These are phyloP conservation scores for Cranoglanis bouderius DNA, from an alignment of 2,113 vertebrate genomes.

Conservation along the genomic window DNA sequence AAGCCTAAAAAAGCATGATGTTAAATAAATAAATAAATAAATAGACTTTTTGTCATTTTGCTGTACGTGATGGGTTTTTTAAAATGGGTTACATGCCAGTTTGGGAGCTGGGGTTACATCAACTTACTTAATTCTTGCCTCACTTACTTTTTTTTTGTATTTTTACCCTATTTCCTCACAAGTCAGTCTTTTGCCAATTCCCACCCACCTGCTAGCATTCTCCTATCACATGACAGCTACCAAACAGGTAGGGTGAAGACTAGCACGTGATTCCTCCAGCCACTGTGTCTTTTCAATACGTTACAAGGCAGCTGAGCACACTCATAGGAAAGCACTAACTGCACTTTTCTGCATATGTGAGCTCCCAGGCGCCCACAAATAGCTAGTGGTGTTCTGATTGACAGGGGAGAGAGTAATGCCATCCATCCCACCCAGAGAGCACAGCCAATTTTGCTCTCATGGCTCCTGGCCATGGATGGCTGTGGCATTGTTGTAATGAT, in stretches of 20 bases:
- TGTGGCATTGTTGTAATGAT: conserved; percentile 7
- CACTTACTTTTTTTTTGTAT: background rate
- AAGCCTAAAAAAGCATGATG: no score
- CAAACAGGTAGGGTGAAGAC: background rate
- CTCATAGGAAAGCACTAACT: background rate
- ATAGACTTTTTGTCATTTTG: background rate
- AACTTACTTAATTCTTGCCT: background rate
- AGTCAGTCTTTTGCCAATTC: background rate
- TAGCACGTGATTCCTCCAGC: background rate
- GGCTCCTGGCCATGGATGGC: background rate
- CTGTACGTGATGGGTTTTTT: background rate
- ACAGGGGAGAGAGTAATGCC: background rate
- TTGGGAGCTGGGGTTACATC: background rate
- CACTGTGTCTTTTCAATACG: background rate
- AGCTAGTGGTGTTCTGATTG: background rate
- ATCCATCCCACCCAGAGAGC: background rate
- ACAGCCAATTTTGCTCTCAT: background rate
- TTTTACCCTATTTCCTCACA: background rate
- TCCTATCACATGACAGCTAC: background rate
- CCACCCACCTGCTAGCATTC: background rate
- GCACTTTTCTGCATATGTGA: background rate
- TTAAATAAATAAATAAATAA: background rate
- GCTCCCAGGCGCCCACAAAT: background rate
- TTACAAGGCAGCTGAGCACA: background rate
- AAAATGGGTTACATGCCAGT: background rate